Evolutionary conservation across 2,888 invertebrate genomes (phyloP), one percentile per base, ranked within the genome.

Genomic region (Agrochola litura): DNA sequence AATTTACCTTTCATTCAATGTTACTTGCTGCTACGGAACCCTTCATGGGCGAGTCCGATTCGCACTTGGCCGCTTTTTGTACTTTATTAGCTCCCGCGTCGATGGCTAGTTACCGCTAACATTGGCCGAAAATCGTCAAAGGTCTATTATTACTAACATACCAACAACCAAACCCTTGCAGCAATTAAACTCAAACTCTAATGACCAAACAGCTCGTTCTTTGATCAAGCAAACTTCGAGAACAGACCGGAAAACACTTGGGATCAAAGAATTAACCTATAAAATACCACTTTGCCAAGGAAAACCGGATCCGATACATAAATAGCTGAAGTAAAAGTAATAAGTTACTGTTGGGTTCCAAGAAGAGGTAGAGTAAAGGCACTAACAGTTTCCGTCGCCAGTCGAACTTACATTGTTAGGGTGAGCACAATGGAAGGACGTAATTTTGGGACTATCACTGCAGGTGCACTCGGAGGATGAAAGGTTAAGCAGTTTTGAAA

Each of bases 271-370:
- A 41, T 73, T 73, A 25, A 63, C 67, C 43, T 67, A 81, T 76
- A 81, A 85, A 84, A 76, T 41, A 68, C 52, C 19, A 73, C 41
- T 43, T 64, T 14, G 37, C 41, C 10, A 64, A 67, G 49, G 43
- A 72, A 85, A 74, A 64, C 64, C 30, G 63, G 64, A 72, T 76
- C 73, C 74, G 49, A 83, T 83, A 83, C 77, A 86, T 85, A 85
- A 85, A 84, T 85, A 76, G 79, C 72, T 46, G 19, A 54, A 82
- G 68, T 76, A 63, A 69, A 79, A 83, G 73, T 77, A 83, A 79
- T 83, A 83, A 79, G 77, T 83, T 72, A 83, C 73, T 67, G 58
- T 65, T 68, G 60, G 66, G 67, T 16, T 65, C 43, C n/a, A 16
- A 68, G 49, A 49, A 79, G 72, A 83, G 68, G 66, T 61, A 54